Conservation (phyloP, 2,888 invertebrate species). For the Caenorhabditis imperialis region DNA sequence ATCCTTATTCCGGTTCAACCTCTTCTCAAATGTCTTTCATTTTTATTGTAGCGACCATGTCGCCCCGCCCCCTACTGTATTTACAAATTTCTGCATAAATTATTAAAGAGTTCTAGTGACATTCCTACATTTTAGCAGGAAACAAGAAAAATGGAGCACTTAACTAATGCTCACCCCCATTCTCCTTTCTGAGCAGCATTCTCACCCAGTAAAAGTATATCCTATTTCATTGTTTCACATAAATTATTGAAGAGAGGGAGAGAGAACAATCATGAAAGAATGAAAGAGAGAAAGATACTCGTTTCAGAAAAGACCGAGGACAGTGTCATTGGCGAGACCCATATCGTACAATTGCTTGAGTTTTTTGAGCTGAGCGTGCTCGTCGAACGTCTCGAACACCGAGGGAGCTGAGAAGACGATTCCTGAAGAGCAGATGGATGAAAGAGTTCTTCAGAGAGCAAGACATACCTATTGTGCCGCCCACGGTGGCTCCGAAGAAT, state of each 20-base stretch:
- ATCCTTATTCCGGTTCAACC: conserved; percentile 31
- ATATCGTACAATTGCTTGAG: conserved; percentile 60
- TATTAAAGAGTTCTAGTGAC: too few species aligned
- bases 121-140: too few species aligned
- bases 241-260: conserved; percentile 39
- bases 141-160: too few species aligned
- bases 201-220: conserved; percentile 17
- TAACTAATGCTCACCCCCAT: too few species aligned
- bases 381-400: conserved; percentile 79
- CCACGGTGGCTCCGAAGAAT: conserved; percentile 78
- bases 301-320: conserved; percentile 43
- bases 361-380: conserved; percentile 61
- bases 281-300: conserved; percentile 11
- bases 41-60: conserved; percentile 56
- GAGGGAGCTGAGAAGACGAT: conserved; percentile 80
- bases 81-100: too few species aligned
- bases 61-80: conserved; percentile 11
- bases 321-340: conserved; percentile 55
- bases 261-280: conserved; percentile 14
- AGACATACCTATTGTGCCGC: conserved; percentile 59
- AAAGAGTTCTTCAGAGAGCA: neutral
- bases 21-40: conserved; percentile 43
- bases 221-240: conserved; percentile 40
- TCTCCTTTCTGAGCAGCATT: neutral
- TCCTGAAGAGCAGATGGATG: conserved; percentile 74